Evolutionary conservation across 37 sponge, comb jelly and placozoan genomes (phyloP).

Genomic region (Dysidea cf. avara): DNA sequence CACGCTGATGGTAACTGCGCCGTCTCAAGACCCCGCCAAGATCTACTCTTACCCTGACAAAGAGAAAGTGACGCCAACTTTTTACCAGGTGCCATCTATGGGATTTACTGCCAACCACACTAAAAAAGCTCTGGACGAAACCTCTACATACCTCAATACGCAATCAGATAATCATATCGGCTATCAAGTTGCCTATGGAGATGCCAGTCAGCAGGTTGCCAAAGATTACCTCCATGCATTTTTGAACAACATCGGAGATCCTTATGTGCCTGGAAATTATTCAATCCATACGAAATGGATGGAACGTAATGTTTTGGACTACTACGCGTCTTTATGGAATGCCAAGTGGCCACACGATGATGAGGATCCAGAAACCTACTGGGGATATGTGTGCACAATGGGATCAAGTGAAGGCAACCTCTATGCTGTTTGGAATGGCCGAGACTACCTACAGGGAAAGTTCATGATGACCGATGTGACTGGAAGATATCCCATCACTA

Average conservation of each 20-base stretch:
- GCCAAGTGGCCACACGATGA: slow-evolving; percentile 34
- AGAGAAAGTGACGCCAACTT: background rate
- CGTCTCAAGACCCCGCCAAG: slow-evolving; percentile 1
- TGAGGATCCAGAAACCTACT: slow-evolving; percentile 37
- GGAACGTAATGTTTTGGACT: slow-evolving; percentile 37
- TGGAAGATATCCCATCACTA: background rate
- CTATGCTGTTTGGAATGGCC: slow-evolving; percentile 14
- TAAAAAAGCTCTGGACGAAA: background rate
- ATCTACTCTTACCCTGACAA: background rate
- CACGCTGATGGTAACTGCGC: slow-evolving; percentile 6
- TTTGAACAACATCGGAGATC: slow-evolving; percentile 32
- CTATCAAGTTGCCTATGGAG: background rate
- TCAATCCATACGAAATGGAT: slow-evolving; percentile 19
- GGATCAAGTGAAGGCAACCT: slow-evolving; percentile 35
- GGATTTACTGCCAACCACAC: slow-evolving; percentile 5
- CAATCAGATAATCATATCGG: slow-evolving; percentile 3
- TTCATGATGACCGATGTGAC: slow-evolving; percentile 6
- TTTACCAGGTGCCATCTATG: slow-evolving; percentile 29
- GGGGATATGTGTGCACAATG: slow-evolving; percentile 39
- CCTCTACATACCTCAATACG: background rate
- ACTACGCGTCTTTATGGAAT: slow-evolving; percentile 24
- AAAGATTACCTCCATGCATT: background rate
- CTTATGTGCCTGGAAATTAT: background rate
- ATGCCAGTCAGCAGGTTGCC: background rate
- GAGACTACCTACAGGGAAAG: slow-evolving; percentile 16